phyloP scores from a whole-genome alignment of 2,888 invertebrate genomes.

The Drosophila subquinaria region DNA sequence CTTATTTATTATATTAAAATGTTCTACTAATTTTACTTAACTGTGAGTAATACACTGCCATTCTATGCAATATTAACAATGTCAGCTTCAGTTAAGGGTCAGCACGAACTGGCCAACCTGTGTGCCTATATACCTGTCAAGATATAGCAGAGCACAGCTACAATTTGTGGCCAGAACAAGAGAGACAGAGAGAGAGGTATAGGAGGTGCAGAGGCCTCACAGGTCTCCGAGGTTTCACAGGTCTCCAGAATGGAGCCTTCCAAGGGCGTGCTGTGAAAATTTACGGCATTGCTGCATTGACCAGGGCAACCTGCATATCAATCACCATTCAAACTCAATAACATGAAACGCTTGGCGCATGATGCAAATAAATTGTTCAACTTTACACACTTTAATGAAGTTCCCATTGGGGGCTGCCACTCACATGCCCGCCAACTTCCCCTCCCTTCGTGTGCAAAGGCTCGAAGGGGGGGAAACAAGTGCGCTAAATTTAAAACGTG shows the following conservation, averaged over 20 bases:
- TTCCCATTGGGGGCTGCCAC: constrained; percentile 34
- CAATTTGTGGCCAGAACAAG: constrained; percentile 6
- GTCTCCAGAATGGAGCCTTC: constrained; percentile 26
- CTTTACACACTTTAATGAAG: constrained; percentile 75
- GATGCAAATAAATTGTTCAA: constrained; percentile 73
- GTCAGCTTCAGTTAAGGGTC: constrained; percentile 10
- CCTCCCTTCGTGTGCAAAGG: too few species aligned
- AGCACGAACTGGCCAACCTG: constrained; percentile 2
- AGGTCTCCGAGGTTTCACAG: constrained; percentile 2
- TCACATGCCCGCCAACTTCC: neutral
- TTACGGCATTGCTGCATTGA: constrained; percentile 51
- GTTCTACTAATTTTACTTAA: neutral
- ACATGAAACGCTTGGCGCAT: constrained; percentile 50
- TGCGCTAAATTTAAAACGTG: constrained; percentile 75
- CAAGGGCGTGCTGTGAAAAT: constrained; percentile 27
- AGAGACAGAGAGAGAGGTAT: neutral
- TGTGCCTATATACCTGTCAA: constrained; percentile 3
- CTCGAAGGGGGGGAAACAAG: constrained; percentile 21
- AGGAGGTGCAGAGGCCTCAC: too few species aligned
- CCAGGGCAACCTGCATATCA: constrained; percentile 42
- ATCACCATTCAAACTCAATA: constrained; percentile 56
- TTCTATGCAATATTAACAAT: constrained; percentile 6
- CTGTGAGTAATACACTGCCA: neutral
- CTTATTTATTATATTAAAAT: too few species aligned
- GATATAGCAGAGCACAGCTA: constrained; percentile 9